Percentiles rank a stretch among this genome's conserved stretches.
Evolutionary conservation across 2,113 vertebrate species (phyloP).

Genomic region (Ptychochromis oligacanthus): DNA sequence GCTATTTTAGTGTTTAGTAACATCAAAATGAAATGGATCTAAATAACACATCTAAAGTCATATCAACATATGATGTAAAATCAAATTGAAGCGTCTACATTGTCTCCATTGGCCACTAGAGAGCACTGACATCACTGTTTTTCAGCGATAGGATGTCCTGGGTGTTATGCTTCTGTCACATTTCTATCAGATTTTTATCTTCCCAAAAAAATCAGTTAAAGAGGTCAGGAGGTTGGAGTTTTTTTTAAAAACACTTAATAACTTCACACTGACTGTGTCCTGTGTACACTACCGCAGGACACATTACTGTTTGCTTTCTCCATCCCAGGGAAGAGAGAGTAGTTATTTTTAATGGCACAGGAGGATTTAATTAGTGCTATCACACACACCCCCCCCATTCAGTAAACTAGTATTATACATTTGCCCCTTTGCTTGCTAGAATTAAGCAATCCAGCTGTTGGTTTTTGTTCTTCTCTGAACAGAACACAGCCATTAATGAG

Average conservation of each 20-base stretch:
- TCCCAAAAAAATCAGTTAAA: neutral
- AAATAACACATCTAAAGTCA: neutral
- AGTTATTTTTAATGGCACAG: slow-evolving; percentile 12
- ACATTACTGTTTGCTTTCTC: neutral
- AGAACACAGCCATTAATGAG: slow-evolving; percentile 96
- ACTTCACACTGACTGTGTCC: neutral
- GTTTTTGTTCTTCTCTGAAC: slow-evolving; percentile 5
- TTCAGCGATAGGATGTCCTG: neutral
- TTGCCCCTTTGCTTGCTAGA: neutral
- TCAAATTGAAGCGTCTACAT: neutral
- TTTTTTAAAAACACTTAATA: neutral
- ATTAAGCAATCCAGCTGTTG: neutral
- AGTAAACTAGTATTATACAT: neutral
- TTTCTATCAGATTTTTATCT: slow-evolving; percentile 2
- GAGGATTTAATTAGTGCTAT: neutral
- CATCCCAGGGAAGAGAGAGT: neutral
- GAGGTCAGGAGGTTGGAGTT: neutral
- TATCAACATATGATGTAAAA: neutral
- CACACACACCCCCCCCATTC: too few relatives aligned
- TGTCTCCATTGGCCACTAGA: slow-evolving; percentile 21
- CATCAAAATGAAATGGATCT: neutral
- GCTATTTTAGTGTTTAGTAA: neutral
- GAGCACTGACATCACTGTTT: slow-evolving; percentile 6
- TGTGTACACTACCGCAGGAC: neutral
- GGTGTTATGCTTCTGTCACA: neutral